Evolutionary conservation across 2,888 invertebrate genomes (phyloP).

Genomic region (Choristoneura rosaceana): DNA sequence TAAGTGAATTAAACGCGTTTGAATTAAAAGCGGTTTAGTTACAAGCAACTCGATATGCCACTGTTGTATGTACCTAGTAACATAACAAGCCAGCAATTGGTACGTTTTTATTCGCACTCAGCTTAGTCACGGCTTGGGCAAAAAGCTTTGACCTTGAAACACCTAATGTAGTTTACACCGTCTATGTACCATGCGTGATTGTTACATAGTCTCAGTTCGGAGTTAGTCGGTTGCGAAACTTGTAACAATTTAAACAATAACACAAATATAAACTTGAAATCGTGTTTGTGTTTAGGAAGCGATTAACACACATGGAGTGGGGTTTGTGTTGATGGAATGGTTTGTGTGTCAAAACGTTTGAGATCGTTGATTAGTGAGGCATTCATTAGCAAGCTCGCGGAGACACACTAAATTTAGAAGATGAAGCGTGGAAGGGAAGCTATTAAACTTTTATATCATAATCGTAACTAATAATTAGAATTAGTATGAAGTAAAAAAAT

Average conservation of each 20-base stretch:
- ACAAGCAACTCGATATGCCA: conserved; percentile 19
- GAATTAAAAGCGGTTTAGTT: background rate
- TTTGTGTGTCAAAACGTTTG: conserved; percentile 8
- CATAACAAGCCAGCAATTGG: conserved; percentile 39
- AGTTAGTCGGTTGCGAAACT: conserved; percentile 47
- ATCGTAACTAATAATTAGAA: background rate
- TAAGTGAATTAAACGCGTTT: background rate
- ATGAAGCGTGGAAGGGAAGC: background rate
- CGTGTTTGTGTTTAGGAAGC: conserved; percentile 21
- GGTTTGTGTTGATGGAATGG: conserved; percentile 3
- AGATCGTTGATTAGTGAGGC: background rate
- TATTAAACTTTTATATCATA: background rate
- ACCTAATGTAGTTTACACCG: conserved; percentile 49
- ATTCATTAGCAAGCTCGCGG: background rate
- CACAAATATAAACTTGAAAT: conserved; percentile 23
- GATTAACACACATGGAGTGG: conserved; percentile 1
- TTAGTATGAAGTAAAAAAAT: background rate
- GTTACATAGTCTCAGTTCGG: conserved; percentile 65
- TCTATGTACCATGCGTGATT: conserved; percentile 60
- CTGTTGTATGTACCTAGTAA: conserved; percentile 32
- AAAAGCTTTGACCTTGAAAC: conserved; percentile 74
- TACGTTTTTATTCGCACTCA: conserved; percentile 46
- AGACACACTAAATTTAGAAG: conserved; percentile 1
- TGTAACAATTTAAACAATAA: conserved; percentile 26
- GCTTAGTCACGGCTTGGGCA: conserved; percentile 74